Percentiles rank a stretch among this genome's conserved stretches.
These are phyloP conservation scores for Micrastur ruficollis DNA, from an alignment of 2,797 vertebrate genomes.

Conservation along the genomic window DNA sequence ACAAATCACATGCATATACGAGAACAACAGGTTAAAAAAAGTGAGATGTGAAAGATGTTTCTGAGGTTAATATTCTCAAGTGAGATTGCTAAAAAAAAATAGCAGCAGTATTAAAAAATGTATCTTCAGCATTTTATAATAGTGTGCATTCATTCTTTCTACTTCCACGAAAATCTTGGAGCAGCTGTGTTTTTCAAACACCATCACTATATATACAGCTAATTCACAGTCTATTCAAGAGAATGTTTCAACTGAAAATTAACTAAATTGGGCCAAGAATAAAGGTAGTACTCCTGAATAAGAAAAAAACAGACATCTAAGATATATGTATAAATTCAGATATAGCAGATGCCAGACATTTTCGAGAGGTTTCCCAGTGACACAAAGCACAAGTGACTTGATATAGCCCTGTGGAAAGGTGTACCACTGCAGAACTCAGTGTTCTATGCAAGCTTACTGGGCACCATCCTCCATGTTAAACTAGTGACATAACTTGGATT, in stretches of 20 bases:
- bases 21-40: background rate
- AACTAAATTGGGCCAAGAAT: background rate
- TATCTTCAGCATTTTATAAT: background rate
- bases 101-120: background rate
- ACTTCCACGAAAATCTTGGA: background rate
- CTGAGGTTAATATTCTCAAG: background rate
- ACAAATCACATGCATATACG: background rate
- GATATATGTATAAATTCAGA: background rate
- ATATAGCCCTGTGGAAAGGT: background rate
- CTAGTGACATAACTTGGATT: background rate
- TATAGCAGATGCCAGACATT: background rate
- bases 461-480: background rate
- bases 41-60: background rate
- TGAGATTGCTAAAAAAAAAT: background rate
- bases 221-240: background rate
- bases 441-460: background rate
- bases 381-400: background rate
- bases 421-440: background rate
- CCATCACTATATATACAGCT: background rate
- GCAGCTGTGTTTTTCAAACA: conserved; percentile 5
- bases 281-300: background rate
- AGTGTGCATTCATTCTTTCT: background rate
- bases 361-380: background rate
- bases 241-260: background rate
- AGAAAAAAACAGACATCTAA: background rate